phyloP scores from a whole-genome alignment of 2,797 vertebrate genomes.

The Sitta carolinensis region DNA sequence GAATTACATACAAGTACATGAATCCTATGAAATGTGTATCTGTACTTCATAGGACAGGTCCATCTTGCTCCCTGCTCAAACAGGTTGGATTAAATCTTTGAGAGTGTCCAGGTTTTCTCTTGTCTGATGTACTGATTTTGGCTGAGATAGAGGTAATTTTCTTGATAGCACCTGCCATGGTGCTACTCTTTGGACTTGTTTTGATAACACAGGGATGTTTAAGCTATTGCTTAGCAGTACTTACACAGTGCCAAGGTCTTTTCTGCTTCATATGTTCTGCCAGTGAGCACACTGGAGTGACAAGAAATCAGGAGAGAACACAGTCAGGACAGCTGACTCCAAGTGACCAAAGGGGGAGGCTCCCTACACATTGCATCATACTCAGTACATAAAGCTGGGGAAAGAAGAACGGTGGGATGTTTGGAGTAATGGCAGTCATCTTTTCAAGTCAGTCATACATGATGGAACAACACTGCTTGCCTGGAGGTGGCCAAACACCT shows the following conservation, averaged over 20 bases:
- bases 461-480: neutral
- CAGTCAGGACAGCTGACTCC: neutral
- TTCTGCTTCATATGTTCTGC: neutral
- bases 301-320: neutral
- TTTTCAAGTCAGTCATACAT: neutral
- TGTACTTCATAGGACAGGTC: neutral
- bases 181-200: neutral
- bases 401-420: neutral
- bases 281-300: accelerated
- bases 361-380: no score
- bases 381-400: neutral
- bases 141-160: neutral
- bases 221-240: neutral
- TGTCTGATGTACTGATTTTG: neutral
- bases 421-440: neutral
- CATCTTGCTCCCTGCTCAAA: neutral
- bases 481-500: neutral
- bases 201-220: neutral
- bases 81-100: neutral
- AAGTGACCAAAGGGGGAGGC: accelerated
- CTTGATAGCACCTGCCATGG: neutral
- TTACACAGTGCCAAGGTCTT: neutral
- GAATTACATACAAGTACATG: neutral
- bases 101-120: neutral
- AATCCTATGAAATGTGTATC: neutral